Evolutionary conservation across 2,888 invertebrate species (phyloP).

Genomic region (Ophion ellenae): DNA sequence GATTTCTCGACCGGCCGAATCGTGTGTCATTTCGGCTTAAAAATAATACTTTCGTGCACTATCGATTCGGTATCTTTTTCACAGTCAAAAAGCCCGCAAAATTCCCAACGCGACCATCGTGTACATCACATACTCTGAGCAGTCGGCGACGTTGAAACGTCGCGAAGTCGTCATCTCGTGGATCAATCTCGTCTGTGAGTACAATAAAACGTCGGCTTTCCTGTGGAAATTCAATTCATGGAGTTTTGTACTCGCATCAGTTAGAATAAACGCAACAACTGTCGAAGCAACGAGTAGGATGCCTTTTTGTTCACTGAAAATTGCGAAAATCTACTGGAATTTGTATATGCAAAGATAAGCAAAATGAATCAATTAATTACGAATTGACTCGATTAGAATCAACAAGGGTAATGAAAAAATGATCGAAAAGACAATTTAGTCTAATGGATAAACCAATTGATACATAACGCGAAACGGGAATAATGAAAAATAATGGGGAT

Average conservation of each 20-base stretch:
- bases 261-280: background rate
- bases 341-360: background rate
- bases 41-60: too few relatives aligned
- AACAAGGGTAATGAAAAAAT: too few relatives aligned
- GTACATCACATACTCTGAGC: constrained; percentile 72
- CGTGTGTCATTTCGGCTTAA: too few relatives aligned
- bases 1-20: background rate
- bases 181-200: constrained; percentile 76
- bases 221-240: background rate
- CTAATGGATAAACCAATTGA: too few relatives aligned
- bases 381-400: background rate
- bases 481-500: too few relatives aligned
- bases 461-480: too few relatives aligned
- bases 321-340: background rate
- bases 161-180: constrained; percentile 74
- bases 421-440: too few relatives aligned
- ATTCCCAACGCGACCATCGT: constrained; percentile 70
- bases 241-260: background rate
- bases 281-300: background rate
- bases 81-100: constrained; percentile 67
- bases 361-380: background rate
- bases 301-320: background rate
- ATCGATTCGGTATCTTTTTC: constrained; percentile 13
- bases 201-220: background rate
- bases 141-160: constrained; percentile 69